Base-by-base conservation (phyloP, 2,888 invertebrate genomes). In the Vannuccia rotundouncinata region DNA sequence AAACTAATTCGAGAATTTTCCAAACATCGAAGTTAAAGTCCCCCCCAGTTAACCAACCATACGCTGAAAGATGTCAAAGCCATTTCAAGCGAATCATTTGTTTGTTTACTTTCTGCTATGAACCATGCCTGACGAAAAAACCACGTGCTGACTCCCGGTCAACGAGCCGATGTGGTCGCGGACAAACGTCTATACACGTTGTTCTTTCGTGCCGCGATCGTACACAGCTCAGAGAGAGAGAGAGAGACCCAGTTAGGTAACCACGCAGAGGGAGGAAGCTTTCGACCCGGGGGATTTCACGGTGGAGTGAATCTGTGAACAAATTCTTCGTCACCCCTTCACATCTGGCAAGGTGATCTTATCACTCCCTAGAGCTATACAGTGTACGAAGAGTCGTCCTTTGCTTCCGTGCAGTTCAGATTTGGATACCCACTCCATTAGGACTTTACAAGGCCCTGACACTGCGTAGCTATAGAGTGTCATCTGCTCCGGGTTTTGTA, bases 261-360 rank as follows among this genome's bases (percentile, higher is more conserved):
- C 45, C 45, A 45, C 45, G 10, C 5, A 13, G 45, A 5, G 10
- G 10, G 17, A 17, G 5, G 10, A 13, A 5, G 10, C 5, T 66
- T 2, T 2, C 2, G 5, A 17, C 10, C 5, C 22, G 22, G 25
- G 2, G 22, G 66, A 66, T 66, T 66, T 66, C 66, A 66, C 66
- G 66, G 66, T 66, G 66, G 66, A 66, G 2, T 66, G 66, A 66
- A 22, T 66, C 66, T 13, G 22, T 5, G 66, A 66, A 66, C 66
- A 66, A 66, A 66, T 66, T 66, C 66, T 22, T 22, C 22, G 22
- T 66, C 66, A 66, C 66, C 66, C 66, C 66, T 66, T 5, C 17
- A 5, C 66, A 66, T 66, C 66, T 66, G 66, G 22, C 66, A 27
- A 22, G 66, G 5, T 66, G 66, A 66, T 66, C 66, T 66, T 22